Base-by-base conservation (phyloP, 2,888 invertebrate species). In the Melieria crassipennis region DNA sequence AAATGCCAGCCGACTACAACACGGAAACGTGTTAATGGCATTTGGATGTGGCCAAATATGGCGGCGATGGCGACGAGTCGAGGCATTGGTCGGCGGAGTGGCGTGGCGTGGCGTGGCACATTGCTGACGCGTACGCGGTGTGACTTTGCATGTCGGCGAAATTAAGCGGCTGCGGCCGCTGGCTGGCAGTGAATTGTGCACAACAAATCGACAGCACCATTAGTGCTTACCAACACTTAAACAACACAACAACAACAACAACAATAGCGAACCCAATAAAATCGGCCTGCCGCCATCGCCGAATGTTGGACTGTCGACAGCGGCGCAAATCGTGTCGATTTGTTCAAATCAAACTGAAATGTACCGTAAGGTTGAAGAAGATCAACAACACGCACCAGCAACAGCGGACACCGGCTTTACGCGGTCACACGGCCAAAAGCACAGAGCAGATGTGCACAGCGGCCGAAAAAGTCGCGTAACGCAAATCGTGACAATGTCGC, bases 31-130 rank as follows among this genome's bases (percentile, higher is more conserved):
- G 84, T 85, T 84, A 84, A 84, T 84, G 84, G 82, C 82, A 84
- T 85, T 84, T 82, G 84, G 82, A 84, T 85, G 83, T 83, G 80
- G 76, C 84, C 85, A 84, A 84, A 84, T 84, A 85, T 83, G 83
- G 84, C 79, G 73, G 75, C 73, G 72, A 68, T 74, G 30, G 75
- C 72, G 75, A 75, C 67, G 60, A 30, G 43, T 42, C 64, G n/a
- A 5, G 42, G 57, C 47, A 30, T 46, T 50, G 42, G 55, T 45
- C 30, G 62, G 43, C 6, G 65, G n/a, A 9, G 55, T 16, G 9
- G 43, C 60, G 16, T 43, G 7, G n/a, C 13, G 55, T 16, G 9
- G 43, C 60, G 16, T 43, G 7, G 42, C 30, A 46, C 46, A 7
- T 64, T 48, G 10, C 16, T 50, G 48, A 64, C 57, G 69, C 43